Evolutionary conservation across 2,113 vertebrate genomes (phyloP).

Genomic region (Climacteris rufus): DNA sequence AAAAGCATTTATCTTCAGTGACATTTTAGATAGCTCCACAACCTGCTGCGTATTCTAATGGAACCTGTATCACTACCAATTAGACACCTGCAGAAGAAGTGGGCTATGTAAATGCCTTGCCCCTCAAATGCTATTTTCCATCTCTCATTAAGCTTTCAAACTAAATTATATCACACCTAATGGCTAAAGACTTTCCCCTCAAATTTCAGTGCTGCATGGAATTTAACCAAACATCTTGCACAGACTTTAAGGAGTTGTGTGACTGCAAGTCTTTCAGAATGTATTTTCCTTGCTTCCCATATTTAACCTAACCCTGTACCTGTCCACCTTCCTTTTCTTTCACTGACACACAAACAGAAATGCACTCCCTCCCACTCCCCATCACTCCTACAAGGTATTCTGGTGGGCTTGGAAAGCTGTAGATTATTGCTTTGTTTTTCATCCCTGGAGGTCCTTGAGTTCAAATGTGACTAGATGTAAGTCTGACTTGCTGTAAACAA

Average conservation of each 20-base stretch:
- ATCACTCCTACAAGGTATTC: background rate
- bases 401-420: background rate
- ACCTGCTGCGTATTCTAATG: conserved; percentile 51
- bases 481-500: conserved; percentile 36
- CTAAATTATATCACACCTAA: conserved; percentile 28
- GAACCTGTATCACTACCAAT: conserved; percentile 45
- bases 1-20: conserved; percentile 19
- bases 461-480: conserved; percentile 50
- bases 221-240: background rate
- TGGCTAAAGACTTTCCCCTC: conserved; percentile 11
- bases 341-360: background rate
- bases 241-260: conserved; percentile 8
- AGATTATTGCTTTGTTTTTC: conserved; percentile 44
- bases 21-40: conserved; percentile 31
- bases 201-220: background rate
- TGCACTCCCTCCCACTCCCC: background rate
- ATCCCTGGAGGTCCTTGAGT: conserved; percentile 43
- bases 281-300: background rate
- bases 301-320: background rate
- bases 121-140: conserved; percentile 31
- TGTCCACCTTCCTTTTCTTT: background rate
- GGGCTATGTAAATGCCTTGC: conserved; percentile 33
- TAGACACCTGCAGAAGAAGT: conserved; percentile 59
- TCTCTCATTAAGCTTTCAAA: conserved; percentile 55
- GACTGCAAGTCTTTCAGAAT: background rate